These are phyloP conservation scores for Papilio dardanus DNA, from an alignment of 1,140 invertebrate genomes.

Conservation along the genomic window DNA sequence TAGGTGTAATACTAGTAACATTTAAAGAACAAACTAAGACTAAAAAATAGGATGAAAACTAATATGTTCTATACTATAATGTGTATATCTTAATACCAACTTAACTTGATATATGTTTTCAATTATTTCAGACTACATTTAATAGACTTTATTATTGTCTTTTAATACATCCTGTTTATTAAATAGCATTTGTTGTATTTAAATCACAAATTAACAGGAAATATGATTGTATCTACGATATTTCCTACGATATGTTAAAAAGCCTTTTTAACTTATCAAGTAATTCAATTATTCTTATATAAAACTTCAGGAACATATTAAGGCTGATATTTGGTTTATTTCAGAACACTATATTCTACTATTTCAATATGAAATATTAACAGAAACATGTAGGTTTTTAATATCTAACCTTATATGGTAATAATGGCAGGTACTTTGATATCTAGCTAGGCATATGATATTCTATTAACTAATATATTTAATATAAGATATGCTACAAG, in stretches of 20 bases:
- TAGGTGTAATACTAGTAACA: not conserved
- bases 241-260: conserved; percentile 22
- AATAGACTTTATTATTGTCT: not conserved
- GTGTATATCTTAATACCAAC: no score
- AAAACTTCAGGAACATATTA: conserved; percentile 21
- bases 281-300: not conserved
- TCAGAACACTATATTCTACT: not conserved
- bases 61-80: not conserved
- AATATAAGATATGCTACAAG: conserved; percentile 55
- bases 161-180: not conserved
- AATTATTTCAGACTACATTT: not conserved
- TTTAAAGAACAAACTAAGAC: not conserved
- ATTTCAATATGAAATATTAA: not conserved
- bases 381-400: not conserved
- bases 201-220: not conserved
- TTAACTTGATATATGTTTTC: not conserved
- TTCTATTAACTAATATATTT: not conserved
- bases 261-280: not conserved
- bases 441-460: not conserved
- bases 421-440: conserved; percentile 15
- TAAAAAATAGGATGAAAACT: not conserved
- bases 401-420: not conserved
- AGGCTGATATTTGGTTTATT: not conserved
- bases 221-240: not conserved
- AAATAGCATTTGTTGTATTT: not conserved